Evolutionary conservation across 2,113 vertebrate genomes (phyloP), one percentile per base, ranked within the genome.

Genomic region (Bubo scandiacus): DNA sequence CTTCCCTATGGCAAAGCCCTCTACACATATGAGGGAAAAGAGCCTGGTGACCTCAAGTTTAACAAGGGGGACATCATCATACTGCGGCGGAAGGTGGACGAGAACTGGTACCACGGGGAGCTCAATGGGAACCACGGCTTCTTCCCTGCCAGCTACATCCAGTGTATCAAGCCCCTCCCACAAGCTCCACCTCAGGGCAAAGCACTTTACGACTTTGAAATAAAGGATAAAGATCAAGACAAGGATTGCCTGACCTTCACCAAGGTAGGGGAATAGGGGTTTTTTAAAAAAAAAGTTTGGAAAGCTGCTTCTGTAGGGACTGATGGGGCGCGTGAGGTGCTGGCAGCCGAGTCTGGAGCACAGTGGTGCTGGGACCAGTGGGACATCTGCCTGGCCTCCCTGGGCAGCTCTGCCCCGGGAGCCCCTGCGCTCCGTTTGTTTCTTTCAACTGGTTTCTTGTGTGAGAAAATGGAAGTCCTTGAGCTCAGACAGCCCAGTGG

Each of bases 61-160:
- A 98, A 98, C 97, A 99, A 99, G 96, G 99, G 99, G 13, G 99
- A 99, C 88, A 98, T 99, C 98, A 99, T 99, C 96, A 99, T 99
- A 95, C 97, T 99, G 95, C 98, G 99, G 58, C 98, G 99, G 81
- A 99, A 99, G 94, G 99, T 99, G 88, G 99, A 99, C 0, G 99
- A 99, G 96, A 99, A 99, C 94, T 99, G 99, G 99, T 99, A 99
- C 98, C 99, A 99, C 0, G 99, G 99, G 9, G 99, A 99, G 97
- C 98, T 99, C 81, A 99, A 98, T 2, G 99, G 99, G 15, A 98
- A 98, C 77, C 99, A 99, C 1, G 99, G 99, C 86, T 99, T 99
- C 97, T 98, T 99, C 92, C 99, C 99, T 0, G 99, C 99, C n/a
- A 99, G 99, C 96, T 99, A 99, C 90, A 98, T 99, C 97, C 99